Base-by-base conservation (phyloP, 2,113 vertebrate species). In the Cnemophilus loriae region DNA sequence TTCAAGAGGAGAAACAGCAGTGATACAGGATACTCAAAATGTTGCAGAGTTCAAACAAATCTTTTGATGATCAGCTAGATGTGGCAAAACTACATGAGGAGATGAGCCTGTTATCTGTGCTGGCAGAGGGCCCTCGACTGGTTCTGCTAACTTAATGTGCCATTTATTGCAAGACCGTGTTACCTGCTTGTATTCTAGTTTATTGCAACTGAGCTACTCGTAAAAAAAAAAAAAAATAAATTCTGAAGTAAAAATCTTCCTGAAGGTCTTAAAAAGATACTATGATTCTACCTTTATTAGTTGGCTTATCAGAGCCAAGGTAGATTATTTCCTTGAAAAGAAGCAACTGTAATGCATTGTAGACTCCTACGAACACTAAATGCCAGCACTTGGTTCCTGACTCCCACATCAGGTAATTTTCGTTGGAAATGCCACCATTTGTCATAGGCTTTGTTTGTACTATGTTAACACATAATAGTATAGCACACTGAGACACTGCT, bases 341-440 rank as follows among this genome's bases (percentile, higher is more conserved):
- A 79, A 84, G 30, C 55, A 79, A n/a, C 28, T 49, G 1, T 22
- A 56, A n/a, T 44, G n/a, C 16, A n/a, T 44, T 20, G 9, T 12
- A 74, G 39, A 22, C 30, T 83, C 59, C 78, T 47, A 49, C 22
- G 65, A 47, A 76, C 17, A 47, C n/a, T 11, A 70, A 60, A 57
- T 2, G 6, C 4, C 35, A 71, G 33, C 19, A 41, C 13, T 53
- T 21, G 9, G 39, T 37, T 85, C 53, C 71, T 42, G 64, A 52
- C 15, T 56, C 56, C 2, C 0, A 24, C 13, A n/a, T 52, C 16
- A 10, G 0, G 4, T 11, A 37, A 28, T 13, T 63, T 55, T 20
- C 52, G n/a, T 24, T 52, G 18, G 47, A 86, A 84, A 37, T 15
- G 16, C 15, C 50, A 37, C 24, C 3, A 16, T 37, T 64, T 73